Conservation (phyloP, 2,113 vertebrate species). For the Carassius gibelio region DNA sequence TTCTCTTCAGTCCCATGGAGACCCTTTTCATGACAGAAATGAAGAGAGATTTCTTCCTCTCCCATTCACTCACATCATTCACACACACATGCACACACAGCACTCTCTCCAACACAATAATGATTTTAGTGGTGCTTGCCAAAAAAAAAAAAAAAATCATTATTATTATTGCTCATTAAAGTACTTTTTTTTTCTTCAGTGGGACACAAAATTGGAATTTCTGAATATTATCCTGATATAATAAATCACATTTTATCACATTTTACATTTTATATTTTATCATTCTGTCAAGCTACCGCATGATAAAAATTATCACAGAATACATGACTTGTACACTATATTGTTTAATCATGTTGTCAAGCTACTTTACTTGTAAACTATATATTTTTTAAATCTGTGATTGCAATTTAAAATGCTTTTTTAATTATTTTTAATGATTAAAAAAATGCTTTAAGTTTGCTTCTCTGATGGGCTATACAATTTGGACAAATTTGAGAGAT, state of each 20-base stretch:
- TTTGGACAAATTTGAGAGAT: too few relatives aligned
- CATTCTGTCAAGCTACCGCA: not conserved
- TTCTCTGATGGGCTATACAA: too few relatives aligned
- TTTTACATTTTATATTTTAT: not conserved
- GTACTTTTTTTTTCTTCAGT: not conserved
- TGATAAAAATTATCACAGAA: not conserved
- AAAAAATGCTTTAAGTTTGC: too few relatives aligned
- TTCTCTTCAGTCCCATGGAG: slow-evolving; percentile 32
- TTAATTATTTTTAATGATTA: too few relatives aligned
- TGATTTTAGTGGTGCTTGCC: slow-evolving; percentile 9
- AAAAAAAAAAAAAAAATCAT: not conserved
- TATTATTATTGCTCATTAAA: not conserved
- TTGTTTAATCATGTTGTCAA: too few relatives aligned
- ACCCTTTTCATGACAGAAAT: slow-evolving; percentile 50
- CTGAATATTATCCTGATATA: not conserved
- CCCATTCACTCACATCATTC: slow-evolving; percentile 9
- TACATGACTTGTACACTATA: not conserved
- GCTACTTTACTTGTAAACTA: too few relatives aligned
- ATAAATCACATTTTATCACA: not conserved
- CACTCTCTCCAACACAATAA: not conserved
- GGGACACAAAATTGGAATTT: not conserved
- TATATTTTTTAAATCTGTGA: too few relatives aligned
- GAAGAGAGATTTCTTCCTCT: slow-evolving; percentile 46
- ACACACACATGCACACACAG: slow-evolving; percentile 19
- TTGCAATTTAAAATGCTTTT: too few relatives aligned